Evolutionary conservation across 2,888 invertebrate genomes (phyloP).

Genomic region (Lithophane socia): DNA sequence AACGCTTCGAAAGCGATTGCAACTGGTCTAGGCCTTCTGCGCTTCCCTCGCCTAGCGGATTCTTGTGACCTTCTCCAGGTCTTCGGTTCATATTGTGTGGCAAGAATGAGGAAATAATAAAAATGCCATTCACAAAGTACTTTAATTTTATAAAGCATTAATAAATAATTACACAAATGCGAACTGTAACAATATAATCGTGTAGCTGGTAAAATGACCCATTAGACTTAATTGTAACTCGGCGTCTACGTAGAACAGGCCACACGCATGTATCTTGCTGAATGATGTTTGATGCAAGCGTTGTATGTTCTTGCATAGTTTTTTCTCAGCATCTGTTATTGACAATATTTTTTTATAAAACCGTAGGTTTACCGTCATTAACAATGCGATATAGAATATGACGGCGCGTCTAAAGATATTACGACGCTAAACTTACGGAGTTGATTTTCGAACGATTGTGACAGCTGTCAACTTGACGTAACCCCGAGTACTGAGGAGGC

Average conservation of each 20-base stretch:
- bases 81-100: neutral
- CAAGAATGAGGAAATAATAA: neutral
- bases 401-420: too few relatives aligned
- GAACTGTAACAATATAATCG: constrained; percentile 15
- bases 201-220: constrained; percentile 11
- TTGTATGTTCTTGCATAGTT: neutral
- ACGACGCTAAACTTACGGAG: too few relatives aligned
- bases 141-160: neutral
- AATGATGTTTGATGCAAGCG: constrained; percentile 9
- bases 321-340: constrained; percentile 7
- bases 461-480: too few relatives aligned
- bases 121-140: neutral
- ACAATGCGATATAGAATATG: too few relatives aligned
- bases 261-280: constrained; percentile 7
- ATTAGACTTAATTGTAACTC: constrained; percentile 19
- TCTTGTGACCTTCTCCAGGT: neutral
- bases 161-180: constrained; percentile 9
- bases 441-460: too few relatives aligned
- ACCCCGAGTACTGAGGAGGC: too few relatives aligned
- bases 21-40: neutral
- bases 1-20: neutral
- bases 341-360: neutral
- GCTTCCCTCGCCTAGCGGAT: neutral
- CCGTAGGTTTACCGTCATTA: too few relatives aligned
- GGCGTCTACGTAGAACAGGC: constrained; percentile 14